Conservation (phyloP, 2,888 invertebrate species). For the Syrista parreyssii region DNA sequence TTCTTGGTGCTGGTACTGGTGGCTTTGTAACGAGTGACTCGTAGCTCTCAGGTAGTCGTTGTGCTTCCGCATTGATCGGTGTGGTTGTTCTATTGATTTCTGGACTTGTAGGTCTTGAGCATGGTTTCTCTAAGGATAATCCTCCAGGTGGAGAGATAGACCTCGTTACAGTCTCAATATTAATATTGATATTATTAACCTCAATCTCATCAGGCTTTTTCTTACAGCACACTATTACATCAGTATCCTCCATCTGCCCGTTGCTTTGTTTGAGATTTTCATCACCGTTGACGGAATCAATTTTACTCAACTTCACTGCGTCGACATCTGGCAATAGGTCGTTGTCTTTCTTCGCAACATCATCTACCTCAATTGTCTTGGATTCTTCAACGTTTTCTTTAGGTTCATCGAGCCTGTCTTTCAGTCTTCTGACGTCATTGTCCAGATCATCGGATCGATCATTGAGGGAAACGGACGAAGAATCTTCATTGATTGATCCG, state of each 20-base stretch:
- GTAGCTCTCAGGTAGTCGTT: slow-evolving; percentile 43
- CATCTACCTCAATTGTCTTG: not conserved
- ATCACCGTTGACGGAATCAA: not conserved
- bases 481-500: not conserved
- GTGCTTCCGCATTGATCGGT: slow-evolving; percentile 37
- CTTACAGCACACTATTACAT: not conserved
- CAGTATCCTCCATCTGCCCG: not conserved
- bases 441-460: not conserved
- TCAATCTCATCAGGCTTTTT: not conserved
- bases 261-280: not conserved
- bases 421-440: not conserved
- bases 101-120: slow-evolving; percentile 32
- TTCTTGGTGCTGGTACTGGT: slow-evolving; percentile 25
- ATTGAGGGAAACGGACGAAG: not conserved
- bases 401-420: not conserved
- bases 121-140: not conserved
- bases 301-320: not conserved
- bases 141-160: not conserved
- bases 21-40: slow-evolving; percentile 36
- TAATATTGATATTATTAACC: not conserved
- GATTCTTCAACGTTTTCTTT: not conserved
- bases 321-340: not conserved
- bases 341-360: not conserved
- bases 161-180: not conserved
- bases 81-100: slow-evolving; percentile 35